phyloP scores from a whole-genome alignment of 35 echinoderm and acorn worm genomes.

The Apostichopus japonicus region DNA sequence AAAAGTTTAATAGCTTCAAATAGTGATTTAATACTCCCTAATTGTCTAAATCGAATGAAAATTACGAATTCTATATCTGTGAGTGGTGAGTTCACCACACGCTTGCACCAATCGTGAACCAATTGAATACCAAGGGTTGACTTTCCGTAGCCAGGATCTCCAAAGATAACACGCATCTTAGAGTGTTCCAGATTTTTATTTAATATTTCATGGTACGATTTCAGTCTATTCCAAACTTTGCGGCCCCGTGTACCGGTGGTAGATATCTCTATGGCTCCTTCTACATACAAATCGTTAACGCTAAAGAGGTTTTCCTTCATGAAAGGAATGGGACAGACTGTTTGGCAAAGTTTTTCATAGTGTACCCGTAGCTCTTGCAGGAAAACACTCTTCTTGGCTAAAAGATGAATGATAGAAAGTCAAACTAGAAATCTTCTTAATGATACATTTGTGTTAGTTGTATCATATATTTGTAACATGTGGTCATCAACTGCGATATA shows the following conservation, averaged over 20 bases:
- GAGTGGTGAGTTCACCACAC: background rate
- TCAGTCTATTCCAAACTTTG: background rate
- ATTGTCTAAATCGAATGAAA: background rate
- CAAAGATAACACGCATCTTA: background rate
- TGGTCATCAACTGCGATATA: too few species aligned
- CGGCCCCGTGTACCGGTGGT: background rate
- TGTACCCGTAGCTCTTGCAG: too few species aligned
- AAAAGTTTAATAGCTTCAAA: too few species aligned
- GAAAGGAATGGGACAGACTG: background rate
- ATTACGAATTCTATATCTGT: background rate
- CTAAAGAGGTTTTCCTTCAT: background rate
- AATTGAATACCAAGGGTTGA: background rate
- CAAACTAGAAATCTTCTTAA: too few species aligned
- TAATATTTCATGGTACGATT: background rate
- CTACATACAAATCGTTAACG: background rate
- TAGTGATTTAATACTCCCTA: background rate
- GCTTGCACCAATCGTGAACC: background rate
- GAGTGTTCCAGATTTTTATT: background rate
- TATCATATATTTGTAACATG: too few species aligned
- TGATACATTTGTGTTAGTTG: too few species aligned
- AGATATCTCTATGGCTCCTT: background rate
- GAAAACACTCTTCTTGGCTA: too few species aligned
- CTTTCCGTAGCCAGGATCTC: conserved; percentile 24
- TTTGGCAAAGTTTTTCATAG: background rate
- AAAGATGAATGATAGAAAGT: too few species aligned